A percentile compares a stretch with the other conserved stretches of the same genome.
Conservation (phyloP, 2,888 invertebrate genomes). For the Mamestra brassicae region DNA sequence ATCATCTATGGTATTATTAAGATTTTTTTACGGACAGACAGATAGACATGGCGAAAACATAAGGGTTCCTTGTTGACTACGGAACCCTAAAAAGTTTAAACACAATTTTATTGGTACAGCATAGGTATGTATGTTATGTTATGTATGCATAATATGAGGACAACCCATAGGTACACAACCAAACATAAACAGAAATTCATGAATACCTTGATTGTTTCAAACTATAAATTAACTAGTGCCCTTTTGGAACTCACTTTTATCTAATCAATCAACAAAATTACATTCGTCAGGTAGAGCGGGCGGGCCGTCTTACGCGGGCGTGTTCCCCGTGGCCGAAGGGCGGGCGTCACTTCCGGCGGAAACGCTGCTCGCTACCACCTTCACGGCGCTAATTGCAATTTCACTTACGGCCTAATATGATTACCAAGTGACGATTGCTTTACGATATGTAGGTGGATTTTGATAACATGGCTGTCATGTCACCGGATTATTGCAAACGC, state of each 20-base stretch:
- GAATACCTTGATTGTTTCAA: neutral
- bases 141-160: too few relatives aligned
- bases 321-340: conserved; percentile 77
- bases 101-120: too few relatives aligned
- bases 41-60: too few relatives aligned
- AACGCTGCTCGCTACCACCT: conserved; percentile 73
- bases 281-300: conserved; percentile 56
- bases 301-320: conserved; percentile 70
- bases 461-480: neutral
- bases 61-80: too few relatives aligned
- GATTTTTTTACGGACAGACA: too few relatives aligned
- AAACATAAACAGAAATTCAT: too few relatives aligned
- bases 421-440: conserved; percentile 67
- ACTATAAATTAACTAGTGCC: neutral
- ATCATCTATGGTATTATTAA: too few relatives aligned
- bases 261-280: neutral
- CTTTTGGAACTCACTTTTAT: neutral
- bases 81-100: too few relatives aligned
- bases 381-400: conserved; percentile 77
- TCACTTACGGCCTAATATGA: conserved; percentile 72
- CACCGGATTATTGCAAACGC: neutral
- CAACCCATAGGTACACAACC: too few relatives aligned
- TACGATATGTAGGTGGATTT: conserved; percentile 13
- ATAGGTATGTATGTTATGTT: too few relatives aligned
- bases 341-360: conserved; percentile 82